phyloP scores from a whole-genome alignment of 2,888 invertebrate species.

The Ochropleura plecta region DNA sequence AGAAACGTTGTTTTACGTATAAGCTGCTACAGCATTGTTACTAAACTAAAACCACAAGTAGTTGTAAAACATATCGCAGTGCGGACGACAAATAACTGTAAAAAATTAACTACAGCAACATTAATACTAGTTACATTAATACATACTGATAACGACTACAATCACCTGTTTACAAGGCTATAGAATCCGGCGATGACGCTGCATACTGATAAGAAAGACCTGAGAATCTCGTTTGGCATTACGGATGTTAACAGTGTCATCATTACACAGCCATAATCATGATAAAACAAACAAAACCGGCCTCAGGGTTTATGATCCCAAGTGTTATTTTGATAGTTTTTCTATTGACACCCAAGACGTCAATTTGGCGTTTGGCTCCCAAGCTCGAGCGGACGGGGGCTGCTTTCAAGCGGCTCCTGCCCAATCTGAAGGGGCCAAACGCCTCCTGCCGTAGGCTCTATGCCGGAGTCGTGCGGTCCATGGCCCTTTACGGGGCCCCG shows the following conservation, averaged over 20 bases:
- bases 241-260: neutral
- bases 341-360: too few relatives aligned
- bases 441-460: too few relatives aligned
- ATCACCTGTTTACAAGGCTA: conserved; percentile 24
- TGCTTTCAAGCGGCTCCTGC: too few relatives aligned
- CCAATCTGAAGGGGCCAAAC: too few relatives aligned
- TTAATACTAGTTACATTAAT: conserved; percentile 19
- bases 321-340: too few relatives aligned
- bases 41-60: conserved; percentile 17
- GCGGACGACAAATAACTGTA: neutral
- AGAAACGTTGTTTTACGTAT: conserved; percentile 31
- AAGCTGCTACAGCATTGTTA: conserved; percentile 1
- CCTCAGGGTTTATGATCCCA: neutral
- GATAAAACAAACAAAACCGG: neutral
- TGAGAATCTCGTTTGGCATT: neutral
- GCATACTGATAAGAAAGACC: conserved; percentile 30
- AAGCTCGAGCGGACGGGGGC: too few relatives aligned
- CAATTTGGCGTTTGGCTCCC: too few relatives aligned
- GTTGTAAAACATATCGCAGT: neutral
- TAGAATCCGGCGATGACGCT: conserved; percentile 10
- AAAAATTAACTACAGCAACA: conserved; percentile 15
- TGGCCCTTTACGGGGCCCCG: too few relatives aligned
- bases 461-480: too few relatives aligned
- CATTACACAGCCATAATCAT: neutral
- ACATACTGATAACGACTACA: conserved; percentile 29